Evolutionary conservation across 2,113 vertebrate genomes (phyloP).

Genomic region (Eupsittula cactorum): DNA sequence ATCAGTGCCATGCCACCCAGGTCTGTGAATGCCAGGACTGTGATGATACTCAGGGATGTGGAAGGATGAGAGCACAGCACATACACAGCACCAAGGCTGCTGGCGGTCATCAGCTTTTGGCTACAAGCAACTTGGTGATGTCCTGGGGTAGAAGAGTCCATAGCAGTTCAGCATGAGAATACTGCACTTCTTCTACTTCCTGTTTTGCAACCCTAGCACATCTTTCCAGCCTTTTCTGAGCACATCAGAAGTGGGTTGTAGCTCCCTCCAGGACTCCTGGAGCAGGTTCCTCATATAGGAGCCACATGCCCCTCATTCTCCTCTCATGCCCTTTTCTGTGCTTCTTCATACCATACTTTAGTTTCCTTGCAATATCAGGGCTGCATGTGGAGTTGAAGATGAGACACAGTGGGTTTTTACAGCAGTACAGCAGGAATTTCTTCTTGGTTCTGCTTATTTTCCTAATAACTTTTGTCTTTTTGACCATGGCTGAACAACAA

Average conservation of each 20-base stretch:
- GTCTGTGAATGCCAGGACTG: rapidly evolving
- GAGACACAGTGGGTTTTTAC: not conserved
- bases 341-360: not conserved
- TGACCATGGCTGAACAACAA: not conserved
- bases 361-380: not conserved
- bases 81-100: not conserved
- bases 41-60: too few relatives aligned
- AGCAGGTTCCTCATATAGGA: not conserved
- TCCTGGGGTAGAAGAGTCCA: not conserved
- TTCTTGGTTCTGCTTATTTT: not conserved
- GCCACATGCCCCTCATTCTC: not conserved
- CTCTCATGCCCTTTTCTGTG: not conserved
- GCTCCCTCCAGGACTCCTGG: not conserved
- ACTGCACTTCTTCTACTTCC: not conserved
- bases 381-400: not conserved
- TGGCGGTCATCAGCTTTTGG: not conserved
- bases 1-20: rapidly evolving
- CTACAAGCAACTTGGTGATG: not conserved
- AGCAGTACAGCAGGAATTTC: not conserved
- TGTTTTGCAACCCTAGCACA: not conserved
- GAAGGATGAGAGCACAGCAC: not conserved
- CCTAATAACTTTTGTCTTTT: not conserved
- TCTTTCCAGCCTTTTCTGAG: not conserved
- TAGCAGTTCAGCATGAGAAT: not conserved
- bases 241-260: not conserved